Percentiles rank a stretch among this genome's conserved stretches.
Conservation (phyloP, 2,797 vertebrate genomes). For the Protosalanx chinensis region DNA sequence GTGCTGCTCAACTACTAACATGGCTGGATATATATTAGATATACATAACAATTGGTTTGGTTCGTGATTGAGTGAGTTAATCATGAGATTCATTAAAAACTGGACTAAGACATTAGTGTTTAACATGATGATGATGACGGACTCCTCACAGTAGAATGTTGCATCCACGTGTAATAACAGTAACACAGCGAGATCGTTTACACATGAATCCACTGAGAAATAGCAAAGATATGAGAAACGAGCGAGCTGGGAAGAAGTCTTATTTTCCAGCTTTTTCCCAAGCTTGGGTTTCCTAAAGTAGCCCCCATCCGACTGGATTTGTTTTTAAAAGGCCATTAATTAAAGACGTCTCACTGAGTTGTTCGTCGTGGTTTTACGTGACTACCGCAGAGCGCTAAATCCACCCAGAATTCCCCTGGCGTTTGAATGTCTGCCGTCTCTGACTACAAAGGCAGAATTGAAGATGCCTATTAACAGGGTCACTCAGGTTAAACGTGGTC, state of each 20-base stretch:
- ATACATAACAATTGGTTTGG: not conserved
- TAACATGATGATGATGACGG: not conserved
- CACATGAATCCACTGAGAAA: slow-evolving; percentile 16
- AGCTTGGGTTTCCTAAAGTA: slow-evolving; percentile 28
- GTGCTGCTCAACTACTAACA: not conserved
- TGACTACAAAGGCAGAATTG: slow-evolving; percentile 28
- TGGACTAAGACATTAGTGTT: not conserved
- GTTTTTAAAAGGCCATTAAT: slow-evolving; percentile 39
- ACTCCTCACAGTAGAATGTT: not conserved
- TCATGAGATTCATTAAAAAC: not conserved
- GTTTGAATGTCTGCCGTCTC: slow-evolving; percentile 29
- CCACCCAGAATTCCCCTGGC: slow-evolving; percentile 26
- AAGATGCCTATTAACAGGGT: slow-evolving; percentile 29
- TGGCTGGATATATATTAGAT: not conserved
- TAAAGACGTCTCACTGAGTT: slow-evolving; percentile 33
- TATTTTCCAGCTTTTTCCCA: slow-evolving; percentile 40
- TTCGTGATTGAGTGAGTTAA: not conserved
- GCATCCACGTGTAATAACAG: not conserved
- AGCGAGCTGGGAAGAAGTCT: slow-evolving; percentile 20
- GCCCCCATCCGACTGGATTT: slow-evolving; percentile 30
- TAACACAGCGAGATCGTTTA: slow-evolving; percentile 3
- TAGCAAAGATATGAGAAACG: slow-evolving; percentile 26
- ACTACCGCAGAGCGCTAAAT: slow-evolving; percentile 28
- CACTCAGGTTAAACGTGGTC: slow-evolving; percentile 27
- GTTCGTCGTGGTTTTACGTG: slow-evolving; percentile 38